Conservation (phyloP, 2,797 vertebrate genomes). For the Choloepus didactylus region DNA sequence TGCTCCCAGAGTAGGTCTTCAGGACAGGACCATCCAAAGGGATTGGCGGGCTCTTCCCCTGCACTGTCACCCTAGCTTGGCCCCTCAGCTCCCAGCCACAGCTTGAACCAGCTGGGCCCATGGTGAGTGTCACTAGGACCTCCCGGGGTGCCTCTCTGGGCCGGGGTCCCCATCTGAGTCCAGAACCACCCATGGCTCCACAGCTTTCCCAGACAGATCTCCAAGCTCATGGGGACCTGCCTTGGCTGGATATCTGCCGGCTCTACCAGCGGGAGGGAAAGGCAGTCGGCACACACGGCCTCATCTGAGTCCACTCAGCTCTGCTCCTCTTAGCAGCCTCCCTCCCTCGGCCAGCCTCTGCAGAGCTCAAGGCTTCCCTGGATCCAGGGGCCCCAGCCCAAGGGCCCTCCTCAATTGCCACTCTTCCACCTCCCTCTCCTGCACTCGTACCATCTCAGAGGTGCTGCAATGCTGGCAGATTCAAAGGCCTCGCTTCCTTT, state of each 20-base stretch:
- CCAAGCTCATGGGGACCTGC: neutral
- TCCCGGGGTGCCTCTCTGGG: neutral
- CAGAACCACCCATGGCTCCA: neutral
- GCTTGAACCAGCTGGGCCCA: neutral
- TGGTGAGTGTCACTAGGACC: neutral
- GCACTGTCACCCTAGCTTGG: neutral
- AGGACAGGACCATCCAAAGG: neutral
- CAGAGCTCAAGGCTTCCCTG: neutral
- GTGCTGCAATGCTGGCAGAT: fast-evolving
- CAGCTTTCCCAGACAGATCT: neutral
- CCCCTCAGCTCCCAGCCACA: neutral
- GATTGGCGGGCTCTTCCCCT: neutral
- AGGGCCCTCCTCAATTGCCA: no score
- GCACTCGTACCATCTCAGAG: fast-evolving
- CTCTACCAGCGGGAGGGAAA: neutral
- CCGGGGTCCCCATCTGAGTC: neutral
- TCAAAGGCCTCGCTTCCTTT: no score
- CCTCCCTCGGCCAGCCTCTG: neutral
- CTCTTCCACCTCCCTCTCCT: neutral
- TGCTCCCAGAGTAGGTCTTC: neutral
- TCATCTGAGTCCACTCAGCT: fast-evolving
- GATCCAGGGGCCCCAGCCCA: neutral
- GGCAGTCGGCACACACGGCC: neutral
- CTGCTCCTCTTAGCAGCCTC: neutral
- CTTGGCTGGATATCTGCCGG: neutral